Evolutionary conservation across 2,797 vertebrate species (phyloP).

Genomic region (Alfaro cultratus): DNA sequence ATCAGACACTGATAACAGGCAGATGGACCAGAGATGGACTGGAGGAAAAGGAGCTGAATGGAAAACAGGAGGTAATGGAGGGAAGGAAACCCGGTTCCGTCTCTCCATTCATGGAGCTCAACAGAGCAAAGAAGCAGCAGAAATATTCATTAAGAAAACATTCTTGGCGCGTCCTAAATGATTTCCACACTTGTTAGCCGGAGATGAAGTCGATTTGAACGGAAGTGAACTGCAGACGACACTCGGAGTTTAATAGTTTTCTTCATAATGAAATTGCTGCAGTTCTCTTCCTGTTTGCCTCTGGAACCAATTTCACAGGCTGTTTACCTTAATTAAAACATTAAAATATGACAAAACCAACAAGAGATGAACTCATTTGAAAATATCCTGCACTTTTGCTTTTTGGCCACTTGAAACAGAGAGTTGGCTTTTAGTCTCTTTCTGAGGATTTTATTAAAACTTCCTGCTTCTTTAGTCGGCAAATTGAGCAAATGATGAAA

Average conservation of each 20-base stretch:
- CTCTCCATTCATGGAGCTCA: background rate
- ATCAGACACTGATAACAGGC: conserved; percentile 21
- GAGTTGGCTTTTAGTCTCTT: background rate
- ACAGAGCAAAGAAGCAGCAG: background rate
- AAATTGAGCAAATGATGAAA: background rate
- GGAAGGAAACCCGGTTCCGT: background rate
- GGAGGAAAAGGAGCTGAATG: background rate
- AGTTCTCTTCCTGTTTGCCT: background rate
- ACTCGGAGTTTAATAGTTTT: background rate
- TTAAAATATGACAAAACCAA: background rate
- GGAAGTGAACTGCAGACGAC: background rate
- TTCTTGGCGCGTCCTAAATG: background rate
- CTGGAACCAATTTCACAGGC: conserved; percentile 2
- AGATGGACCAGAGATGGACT: conserved; percentile 16
- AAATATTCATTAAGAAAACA: conserved; percentile 4
- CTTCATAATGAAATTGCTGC: background rate
- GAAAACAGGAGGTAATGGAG: background rate
- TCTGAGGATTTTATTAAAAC: background rate
- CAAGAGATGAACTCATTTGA: background rate
- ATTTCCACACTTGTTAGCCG: background rate
- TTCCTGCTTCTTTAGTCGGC: background rate
- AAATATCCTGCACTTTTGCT: background rate
- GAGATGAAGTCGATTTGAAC: background rate
- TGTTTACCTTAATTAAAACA: background rate
- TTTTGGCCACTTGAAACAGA: no score